These are phyloP conservation scores for Cylloceria caligata DNA, from an alignment of 2,888 invertebrate species.

Conservation along the genomic window DNA sequence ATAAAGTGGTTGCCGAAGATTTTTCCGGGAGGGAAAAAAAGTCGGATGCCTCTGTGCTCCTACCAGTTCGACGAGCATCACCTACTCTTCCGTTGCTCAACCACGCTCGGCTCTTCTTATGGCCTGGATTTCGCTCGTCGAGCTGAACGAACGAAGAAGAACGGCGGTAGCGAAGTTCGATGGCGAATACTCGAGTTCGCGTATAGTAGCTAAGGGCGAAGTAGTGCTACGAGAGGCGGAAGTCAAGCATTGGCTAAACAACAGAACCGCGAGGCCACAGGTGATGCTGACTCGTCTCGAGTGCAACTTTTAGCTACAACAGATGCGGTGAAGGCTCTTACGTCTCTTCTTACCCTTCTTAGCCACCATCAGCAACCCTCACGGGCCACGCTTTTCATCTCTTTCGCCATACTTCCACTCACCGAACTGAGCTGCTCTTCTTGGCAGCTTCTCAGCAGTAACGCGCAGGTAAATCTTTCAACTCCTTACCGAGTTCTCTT, in stretches of 20 bases:
- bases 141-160: constrained; percentile 40
- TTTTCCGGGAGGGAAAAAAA: neutral
- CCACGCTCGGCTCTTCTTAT: constrained; percentile 29
- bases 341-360: constrained; percentile 60
- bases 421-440: neutral
- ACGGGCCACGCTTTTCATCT: constrained; percentile 33
- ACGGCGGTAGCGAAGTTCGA: constrained; percentile 51
- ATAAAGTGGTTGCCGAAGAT: constrained; percentile 43
- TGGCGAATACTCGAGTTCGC: constrained; percentile 51
- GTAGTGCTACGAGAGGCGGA: constrained; percentile 74
- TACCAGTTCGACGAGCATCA: neutral
- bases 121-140: constrained; percentile 34
- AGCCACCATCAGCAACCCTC: constrained; percentile 39
- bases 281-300: constrained; percentile 82
- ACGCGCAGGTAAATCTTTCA: constrained; percentile 2
- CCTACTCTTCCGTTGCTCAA: constrained; percentile 24
- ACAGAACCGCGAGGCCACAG: constrained; percentile 77
- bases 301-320: constrained; percentile 72
- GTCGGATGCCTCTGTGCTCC: neutral
- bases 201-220: constrained; percentile 63
- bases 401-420: neutral
- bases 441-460: constrained; percentile 8
- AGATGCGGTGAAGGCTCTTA: constrained; percentile 55
- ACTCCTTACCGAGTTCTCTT: no score
- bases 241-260: constrained; percentile 82